These are phyloP conservation scores for Plecotus auritus DNA, from an alignment of 2,113 vertebrate genomes.

Conservation along the genomic window DNA sequence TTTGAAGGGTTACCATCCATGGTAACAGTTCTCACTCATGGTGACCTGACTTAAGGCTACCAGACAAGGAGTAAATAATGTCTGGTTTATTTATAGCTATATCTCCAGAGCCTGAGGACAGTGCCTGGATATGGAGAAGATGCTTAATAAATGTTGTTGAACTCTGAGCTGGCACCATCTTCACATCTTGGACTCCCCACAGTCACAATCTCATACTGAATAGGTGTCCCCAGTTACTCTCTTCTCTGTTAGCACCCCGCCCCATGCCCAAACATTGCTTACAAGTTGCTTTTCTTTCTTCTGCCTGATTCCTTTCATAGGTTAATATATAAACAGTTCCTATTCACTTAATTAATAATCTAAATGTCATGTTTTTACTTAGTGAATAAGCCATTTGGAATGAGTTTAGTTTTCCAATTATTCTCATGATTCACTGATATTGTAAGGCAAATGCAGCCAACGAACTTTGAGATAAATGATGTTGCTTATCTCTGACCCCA, in stretches of 20 bases:
- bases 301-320: slow-evolving; percentile 4
- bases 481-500: background rate
- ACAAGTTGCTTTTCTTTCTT: background rate
- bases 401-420: slow-evolving; percentile 14
- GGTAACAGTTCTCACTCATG: background rate
- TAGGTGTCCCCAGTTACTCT: background rate
- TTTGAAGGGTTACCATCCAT: background rate
- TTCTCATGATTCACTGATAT: background rate
- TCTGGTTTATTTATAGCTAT: background rate
- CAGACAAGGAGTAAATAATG: background rate
- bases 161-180: background rate
- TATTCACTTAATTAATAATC: background rate
- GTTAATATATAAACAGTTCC: background rate
- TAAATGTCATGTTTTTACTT: background rate
- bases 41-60: background rate
- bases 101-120: background rate
- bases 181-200: background rate
- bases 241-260: background rate
- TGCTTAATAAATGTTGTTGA: background rate
- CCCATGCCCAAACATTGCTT: background rate
- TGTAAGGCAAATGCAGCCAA: background rate
- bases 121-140: background rate
- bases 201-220: background rate
- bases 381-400: slow-evolving; percentile 20
- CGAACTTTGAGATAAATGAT: slow-evolving; percentile 3